Percentiles rank a stretch among this genome's conserved stretches.
These are phyloP conservation scores for Podarcis cretensis DNA, from an alignment of 2,113 vertebrate species.

Conservation along the genomic window DNA sequence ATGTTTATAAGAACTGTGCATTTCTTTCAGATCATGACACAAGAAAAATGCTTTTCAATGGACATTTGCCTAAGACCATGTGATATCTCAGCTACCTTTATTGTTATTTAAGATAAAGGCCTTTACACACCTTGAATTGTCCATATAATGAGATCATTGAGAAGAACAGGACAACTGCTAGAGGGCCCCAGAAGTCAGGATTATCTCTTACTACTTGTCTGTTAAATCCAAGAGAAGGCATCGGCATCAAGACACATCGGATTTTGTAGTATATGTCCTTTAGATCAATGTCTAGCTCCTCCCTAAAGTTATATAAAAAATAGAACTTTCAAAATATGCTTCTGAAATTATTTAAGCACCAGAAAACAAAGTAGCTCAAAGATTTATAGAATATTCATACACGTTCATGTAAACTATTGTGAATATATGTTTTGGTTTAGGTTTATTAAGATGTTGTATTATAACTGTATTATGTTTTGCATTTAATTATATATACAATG, in stretches of 20 bases:
- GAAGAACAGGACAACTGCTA: conserved; percentile 96
- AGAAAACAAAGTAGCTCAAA: neutral
- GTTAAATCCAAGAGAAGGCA: conserved; percentile 97
- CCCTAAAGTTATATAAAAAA: conserved; percentile 78
- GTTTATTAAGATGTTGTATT: too few species aligned
- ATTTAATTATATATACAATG: too few species aligned
- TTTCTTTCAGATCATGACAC: too few species aligned
- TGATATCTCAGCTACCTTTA: neutral
- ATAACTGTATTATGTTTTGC: too few species aligned
- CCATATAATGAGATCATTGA: conserved; percentile 99
- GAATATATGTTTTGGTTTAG: too few species aligned
- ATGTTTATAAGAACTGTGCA: too few species aligned
- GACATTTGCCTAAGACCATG: neutral
- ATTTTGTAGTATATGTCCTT: conserved; percentile 99
- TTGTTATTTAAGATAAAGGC: conserved; percentile 30
- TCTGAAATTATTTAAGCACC: neutral
- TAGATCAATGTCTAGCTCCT: conserved; percentile 96
- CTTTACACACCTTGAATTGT: conserved; percentile 91
- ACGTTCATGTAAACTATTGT: too few species aligned
- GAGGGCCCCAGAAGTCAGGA: conserved; percentile 98
- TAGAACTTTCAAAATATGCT: conserved; percentile 44
- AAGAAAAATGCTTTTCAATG: neutral
- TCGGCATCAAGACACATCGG: conserved; percentile 97
- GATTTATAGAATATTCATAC: neutral
- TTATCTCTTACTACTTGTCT: conserved; percentile 98